Conservation (phyloP, 2,797 vertebrate species). For the Kryptopterus vitreolus region DNA sequence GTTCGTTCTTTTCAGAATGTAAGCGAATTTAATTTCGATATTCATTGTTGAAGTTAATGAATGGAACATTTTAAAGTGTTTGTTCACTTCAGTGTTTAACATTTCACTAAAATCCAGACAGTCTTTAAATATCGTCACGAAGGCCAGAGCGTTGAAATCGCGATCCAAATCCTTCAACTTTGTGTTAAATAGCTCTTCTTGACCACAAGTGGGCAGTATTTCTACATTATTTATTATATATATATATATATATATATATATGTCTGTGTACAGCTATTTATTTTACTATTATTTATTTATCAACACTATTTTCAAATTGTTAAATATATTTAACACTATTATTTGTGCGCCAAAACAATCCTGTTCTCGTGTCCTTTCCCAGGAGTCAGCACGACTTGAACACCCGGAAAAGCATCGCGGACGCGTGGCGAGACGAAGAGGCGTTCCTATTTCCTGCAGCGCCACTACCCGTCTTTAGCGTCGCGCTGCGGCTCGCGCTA, state of each 20-base stretch:
- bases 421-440: constrained; percentile 74
- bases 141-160: no score
- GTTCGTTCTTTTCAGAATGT: no score
- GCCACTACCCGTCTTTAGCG: constrained; percentile 78
- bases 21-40: no score
- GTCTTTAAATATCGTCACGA: no score
- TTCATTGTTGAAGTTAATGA: no score
- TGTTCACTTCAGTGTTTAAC: no score
- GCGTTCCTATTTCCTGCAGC: constrained; percentile 81
- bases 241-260: no score
- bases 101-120: no score
- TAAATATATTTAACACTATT: no score
- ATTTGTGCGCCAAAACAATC: neutral
- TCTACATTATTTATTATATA: neutral
- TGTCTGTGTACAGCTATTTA: neutral
- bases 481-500: constrained; percentile 75
- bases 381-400: constrained; percentile 85
- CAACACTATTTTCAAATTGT: no score
- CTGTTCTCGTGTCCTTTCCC: neutral
- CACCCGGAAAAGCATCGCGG: constrained; percentile 73
- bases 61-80: no score
- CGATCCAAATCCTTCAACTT: neutral
- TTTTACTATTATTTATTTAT: neutral
- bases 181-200: neutral
- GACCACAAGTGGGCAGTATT: constrained; percentile 35